These are phyloP conservation scores for Dryobota labecula DNA, from an alignment of 2,888 invertebrate genomes.

Conservation along the genomic window DNA sequence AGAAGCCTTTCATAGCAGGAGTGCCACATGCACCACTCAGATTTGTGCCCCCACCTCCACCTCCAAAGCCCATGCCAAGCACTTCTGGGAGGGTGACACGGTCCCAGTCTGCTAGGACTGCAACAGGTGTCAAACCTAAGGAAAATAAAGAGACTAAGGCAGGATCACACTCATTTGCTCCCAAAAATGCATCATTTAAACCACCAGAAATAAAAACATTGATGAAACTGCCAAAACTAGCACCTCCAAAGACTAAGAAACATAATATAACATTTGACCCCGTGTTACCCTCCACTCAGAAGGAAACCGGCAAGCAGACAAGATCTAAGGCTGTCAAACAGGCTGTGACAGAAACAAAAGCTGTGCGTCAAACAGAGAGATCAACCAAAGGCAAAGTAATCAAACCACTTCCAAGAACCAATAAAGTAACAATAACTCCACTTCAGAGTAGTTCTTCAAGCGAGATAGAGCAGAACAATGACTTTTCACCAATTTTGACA, in stretches of 20 bases:
- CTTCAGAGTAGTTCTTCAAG: conserved; percentile 67
- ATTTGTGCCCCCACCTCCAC: conserved; percentile 81
- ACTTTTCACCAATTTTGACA: conserved; percentile 51
- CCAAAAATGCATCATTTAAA: conserved; percentile 88
- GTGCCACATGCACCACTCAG: conserved; percentile 75
- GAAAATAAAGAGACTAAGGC: conserved; percentile 42
- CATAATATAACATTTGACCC: conserved; percentile 71
- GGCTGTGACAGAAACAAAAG: conserved; percentile 44
- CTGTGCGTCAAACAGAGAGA: conserved; percentile 39
- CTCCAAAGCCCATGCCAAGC: conserved; percentile 77
- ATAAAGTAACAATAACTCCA: conserved; percentile 34
- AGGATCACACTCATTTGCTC: conserved; percentile 86
- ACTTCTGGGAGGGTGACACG: conserved; percentile 82
- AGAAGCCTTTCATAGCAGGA: conserved; percentile 84
- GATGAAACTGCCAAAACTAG: conserved; percentile 71
- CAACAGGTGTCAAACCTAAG: conserved; percentile 38
- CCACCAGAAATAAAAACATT: conserved; percentile 79
- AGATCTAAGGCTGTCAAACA: conserved; percentile 49
- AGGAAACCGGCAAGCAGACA: conserved; percentile 51
- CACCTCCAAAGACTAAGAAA: conserved; percentile 65
- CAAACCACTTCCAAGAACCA: conserved; percentile 53
- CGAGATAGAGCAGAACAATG: conserved; percentile 55
- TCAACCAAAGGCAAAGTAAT: conserved; percentile 58
- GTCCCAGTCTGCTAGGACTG: conserved; percentile 74
- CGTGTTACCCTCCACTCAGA: conserved; percentile 60